Percentiles rank a stretch among this genome's conserved stretches.
Conservation (phyloP, 2,113 vertebrate genomes). For the Sialia sialis region DNA sequence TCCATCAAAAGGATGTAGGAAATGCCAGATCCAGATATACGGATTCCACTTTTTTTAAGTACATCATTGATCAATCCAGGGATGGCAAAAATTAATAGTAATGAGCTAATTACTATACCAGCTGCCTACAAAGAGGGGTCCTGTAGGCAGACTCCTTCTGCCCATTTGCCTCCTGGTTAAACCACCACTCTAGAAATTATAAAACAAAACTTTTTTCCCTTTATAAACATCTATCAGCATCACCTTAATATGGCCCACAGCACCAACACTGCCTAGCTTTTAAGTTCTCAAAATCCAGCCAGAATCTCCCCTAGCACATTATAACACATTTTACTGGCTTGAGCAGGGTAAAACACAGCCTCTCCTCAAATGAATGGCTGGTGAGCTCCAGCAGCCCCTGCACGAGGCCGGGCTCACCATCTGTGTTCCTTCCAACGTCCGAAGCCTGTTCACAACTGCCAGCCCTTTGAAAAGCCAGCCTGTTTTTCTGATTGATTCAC, state of each 20-base stretch:
- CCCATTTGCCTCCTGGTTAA: conserved; percentile 56
- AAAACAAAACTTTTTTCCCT: conserved; percentile 45
- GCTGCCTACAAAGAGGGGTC: conserved; percentile 64
- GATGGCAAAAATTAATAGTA: conserved; percentile 68
- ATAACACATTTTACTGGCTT: conserved; percentile 63
- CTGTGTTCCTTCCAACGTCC: conserved; percentile 41
- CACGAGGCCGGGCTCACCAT: neutral
- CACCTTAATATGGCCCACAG: conserved; percentile 55
- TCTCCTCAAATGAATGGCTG: conserved; percentile 17
- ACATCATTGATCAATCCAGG: conserved; percentile 63
- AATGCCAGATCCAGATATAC: conserved; percentile 48
- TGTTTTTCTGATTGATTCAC: conserved; percentile 65
- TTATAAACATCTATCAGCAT: conserved; percentile 39
- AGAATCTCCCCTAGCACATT: conserved; percentile 55
- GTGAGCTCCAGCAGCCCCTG: conserved; percentile 30
- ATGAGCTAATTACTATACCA: conserved; percentile 72
- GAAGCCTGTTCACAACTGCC: conserved; percentile 31
- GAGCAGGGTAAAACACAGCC: conserved; percentile 24
- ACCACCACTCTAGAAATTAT: conserved; percentile 37
- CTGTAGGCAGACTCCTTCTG: conserved; percentile 66
- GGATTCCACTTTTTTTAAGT: conserved; percentile 3
- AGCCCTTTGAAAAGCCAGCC: conserved; percentile 67
- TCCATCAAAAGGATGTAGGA: conserved; percentile 21
- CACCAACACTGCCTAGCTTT: conserved; percentile 45
- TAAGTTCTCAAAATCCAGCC: conserved; percentile 43